phyloP scores from a whole-genome alignment of 2,888 invertebrate species.

The Phyllotreta striolata region DNA sequence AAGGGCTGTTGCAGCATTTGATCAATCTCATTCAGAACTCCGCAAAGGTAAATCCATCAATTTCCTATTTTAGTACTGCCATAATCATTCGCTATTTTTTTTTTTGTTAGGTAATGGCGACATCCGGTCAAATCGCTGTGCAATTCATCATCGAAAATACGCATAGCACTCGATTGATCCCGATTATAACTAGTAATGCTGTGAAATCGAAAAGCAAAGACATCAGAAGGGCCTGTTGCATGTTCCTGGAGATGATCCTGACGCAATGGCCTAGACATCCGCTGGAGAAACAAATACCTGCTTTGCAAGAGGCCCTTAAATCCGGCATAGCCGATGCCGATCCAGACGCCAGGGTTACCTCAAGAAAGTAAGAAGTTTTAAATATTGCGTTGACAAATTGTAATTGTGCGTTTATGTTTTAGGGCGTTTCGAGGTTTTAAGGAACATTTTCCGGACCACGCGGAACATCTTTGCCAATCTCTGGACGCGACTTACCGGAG shows the following conservation, averaged over 20 bases:
- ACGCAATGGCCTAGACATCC: constrained; percentile 86
- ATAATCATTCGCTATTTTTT: not conserved
- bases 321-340: constrained; percentile 94
- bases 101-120: constrained; percentile 78
- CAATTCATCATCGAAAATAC: constrained; percentile 88
- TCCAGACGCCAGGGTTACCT: constrained; percentile 82
- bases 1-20: constrained; percentile 81
- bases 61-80: not conserved
- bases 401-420: constrained; percentile 39
- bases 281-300: constrained; percentile 80
- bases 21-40: constrained; percentile 94
- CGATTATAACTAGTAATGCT: constrained; percentile 78
- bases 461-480: constrained; percentile 81
- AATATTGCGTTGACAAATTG: too few species aligned
- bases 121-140: constrained; percentile 85
- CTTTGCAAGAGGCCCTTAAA: constrained; percentile 83
- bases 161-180: constrained; percentile 80
- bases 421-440: constrained; percentile 92
- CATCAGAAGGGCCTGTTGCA: constrained; percentile 80
- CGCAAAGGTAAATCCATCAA: constrained; percentile 77
- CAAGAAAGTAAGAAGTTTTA: constrained; percentile 72
- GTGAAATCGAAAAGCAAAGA: constrained; percentile 90
- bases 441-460: constrained; percentile 89
- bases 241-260: constrained; percentile 83
- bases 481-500: constrained; percentile 82